phyloP scores from a whole-genome alignment of 2,797 vertebrate genomes.

The Podargus strigoides region DNA sequence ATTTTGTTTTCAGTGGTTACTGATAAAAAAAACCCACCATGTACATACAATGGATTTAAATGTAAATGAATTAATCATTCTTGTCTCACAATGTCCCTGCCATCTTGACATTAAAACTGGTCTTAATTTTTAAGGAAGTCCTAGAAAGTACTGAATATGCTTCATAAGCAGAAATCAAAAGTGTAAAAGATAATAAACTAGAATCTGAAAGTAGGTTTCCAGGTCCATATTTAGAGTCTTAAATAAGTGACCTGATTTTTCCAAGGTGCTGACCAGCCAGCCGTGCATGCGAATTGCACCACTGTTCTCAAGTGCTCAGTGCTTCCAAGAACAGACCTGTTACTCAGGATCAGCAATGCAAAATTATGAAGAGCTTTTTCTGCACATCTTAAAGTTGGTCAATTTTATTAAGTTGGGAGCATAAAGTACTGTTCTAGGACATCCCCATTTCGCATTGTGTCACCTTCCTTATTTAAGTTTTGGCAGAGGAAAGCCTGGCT shows the following conservation, averaged over 20 bases:
- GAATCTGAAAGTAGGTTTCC: neutral
- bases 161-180: neutral
- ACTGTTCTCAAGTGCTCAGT: neutral
- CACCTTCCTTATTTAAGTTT: neutral
- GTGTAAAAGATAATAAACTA: neutral
- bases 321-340: neutral
- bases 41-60: neutral
- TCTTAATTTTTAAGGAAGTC: neutral
- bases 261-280: neutral
- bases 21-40: neutral
- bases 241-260: neutral
- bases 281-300: rapidly evolving
- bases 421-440: neutral
- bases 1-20: neutral
- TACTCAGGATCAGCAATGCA: neutral
- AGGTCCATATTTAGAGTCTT: neutral
- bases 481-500: neutral
- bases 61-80: neutral
- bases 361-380: neutral
- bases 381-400: neutral
- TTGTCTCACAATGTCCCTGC: neutral
- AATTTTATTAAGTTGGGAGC: neutral
- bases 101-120: neutral
- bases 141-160: neutral
- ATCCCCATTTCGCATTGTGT: neutral